Percentiles rank a stretch among this genome's conserved stretches.
Evolutionary conservation across 1,140 invertebrate genomes (phyloP).

Genomic region (Monomorium pharaonis): DNA sequence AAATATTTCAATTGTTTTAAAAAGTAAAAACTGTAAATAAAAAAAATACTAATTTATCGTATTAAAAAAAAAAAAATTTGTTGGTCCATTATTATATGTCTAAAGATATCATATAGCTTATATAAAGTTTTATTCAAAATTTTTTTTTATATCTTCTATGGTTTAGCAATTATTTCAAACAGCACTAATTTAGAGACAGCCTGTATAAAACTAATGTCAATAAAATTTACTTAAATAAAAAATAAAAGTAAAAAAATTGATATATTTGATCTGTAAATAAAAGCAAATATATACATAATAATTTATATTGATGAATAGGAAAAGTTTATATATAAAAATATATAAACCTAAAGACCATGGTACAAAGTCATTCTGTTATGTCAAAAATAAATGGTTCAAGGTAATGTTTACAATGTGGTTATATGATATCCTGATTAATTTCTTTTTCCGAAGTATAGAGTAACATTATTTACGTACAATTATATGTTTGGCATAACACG

Average conservation of each 20-base stretch:
- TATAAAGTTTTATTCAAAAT: too few species aligned
- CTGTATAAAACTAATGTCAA: neutral
- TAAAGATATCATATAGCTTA: too few species aligned
- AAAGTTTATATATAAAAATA: neutral
- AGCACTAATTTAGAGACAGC: too few species aligned
- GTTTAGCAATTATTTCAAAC: too few species aligned
- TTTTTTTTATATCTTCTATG: too few species aligned
- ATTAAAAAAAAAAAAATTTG: too few species aligned
- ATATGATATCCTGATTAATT: neutral
- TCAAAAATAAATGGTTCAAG: neutral
- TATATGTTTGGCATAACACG: neutral
- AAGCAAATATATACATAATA: neutral
- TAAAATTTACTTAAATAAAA: neutral
- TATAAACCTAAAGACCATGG: neutral
- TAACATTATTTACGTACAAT: neutral
- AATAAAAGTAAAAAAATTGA: neutral
- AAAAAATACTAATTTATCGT: too few species aligned
- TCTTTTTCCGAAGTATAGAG: neutral
- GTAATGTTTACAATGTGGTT: neutral
- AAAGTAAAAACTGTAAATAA: too few species aligned
- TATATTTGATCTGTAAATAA: neutral
- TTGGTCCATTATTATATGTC: too few species aligned
- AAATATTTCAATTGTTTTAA: too few species aligned
- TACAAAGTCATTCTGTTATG: neutral
- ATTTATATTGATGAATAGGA: neutral